phyloP scores from a whole-genome alignment of 2,888 invertebrate genomes.

The Clitarchus hookeri region DNA sequence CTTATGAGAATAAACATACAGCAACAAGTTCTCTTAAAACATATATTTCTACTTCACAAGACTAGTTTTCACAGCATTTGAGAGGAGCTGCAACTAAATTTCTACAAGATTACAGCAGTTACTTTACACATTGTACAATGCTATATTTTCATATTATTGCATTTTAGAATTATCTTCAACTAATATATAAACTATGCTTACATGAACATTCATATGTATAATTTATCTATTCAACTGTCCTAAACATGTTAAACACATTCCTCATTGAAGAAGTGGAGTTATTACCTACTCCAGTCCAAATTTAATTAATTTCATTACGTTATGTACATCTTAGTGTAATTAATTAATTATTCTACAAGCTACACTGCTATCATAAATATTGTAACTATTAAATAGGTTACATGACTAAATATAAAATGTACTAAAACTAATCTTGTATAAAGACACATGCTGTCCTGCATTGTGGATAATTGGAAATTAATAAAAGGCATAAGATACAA shows the following conservation, averaged over 20 bases:
- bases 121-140: neutral
- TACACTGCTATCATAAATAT: conserved; percentile 1
- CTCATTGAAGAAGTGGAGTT: neutral
- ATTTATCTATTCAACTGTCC: neutral
- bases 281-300: neutral
- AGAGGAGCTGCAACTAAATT: neutral
- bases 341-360: neutral
- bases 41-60: neutral
- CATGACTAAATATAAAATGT: conserved; percentile 2
- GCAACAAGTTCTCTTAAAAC: neutral
- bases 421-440: conserved; percentile 6
- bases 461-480: neutral
- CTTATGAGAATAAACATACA: neutral
- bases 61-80: conserved; percentile 7
- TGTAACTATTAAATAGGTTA: neutral
- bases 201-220: neutral
- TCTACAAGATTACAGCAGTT: conserved; percentile 8
- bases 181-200: conserved; percentile 4
- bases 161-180: neutral
- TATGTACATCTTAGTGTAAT: neutral
- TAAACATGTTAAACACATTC: neutral
- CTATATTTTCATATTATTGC: neutral
- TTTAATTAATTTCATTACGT: neutral
- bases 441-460: neutral
- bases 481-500: neutral